Conservation (phyloP, 2,888 invertebrate species). For the Hypercompe scribonia region DNA sequence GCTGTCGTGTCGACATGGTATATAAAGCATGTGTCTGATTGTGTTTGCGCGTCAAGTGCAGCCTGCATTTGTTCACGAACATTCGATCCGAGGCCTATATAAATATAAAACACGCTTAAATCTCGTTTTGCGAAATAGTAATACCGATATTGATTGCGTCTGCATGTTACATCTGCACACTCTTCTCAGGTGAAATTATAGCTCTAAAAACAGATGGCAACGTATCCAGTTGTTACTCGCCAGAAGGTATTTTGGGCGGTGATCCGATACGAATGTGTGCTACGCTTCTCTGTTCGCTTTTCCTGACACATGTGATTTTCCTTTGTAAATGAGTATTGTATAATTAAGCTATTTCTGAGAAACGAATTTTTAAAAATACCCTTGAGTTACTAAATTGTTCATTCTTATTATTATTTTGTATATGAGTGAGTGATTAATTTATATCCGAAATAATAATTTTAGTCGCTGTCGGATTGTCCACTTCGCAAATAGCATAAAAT, state of each 20-base stretch:
- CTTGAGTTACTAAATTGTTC: conserved; percentile 68
- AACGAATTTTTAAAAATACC: conserved; percentile 65
- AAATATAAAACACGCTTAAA: conserved; percentile 27
- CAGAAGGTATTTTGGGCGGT: conserved; percentile 32
- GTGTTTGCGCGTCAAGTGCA: conserved; percentile 40
- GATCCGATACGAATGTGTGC: conserved; percentile 26
- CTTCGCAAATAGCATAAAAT: conserved; percentile 64
- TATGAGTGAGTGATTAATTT: conserved; percentile 47
- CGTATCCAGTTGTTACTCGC: conserved; percentile 25
- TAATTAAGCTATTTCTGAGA: conserved; percentile 61
- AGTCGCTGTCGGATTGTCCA: conserved; percentile 76
- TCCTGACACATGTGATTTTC: conserved; percentile 48
- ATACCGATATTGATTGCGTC: conserved; percentile 45
- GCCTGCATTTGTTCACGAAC: conserved; percentile 43
- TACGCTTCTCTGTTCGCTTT: conserved; percentile 41
- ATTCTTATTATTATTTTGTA: conserved; percentile 66
- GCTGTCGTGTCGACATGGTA: conserved; percentile 62
- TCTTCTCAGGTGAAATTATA: conserved; percentile 31
- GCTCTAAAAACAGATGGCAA: conserved; percentile 45
- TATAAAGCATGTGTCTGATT: conserved; percentile 44
- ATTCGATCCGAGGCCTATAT: conserved; percentile 27
- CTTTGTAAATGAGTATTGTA: conserved; percentile 60
- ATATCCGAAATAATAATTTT: conserved; percentile 52
- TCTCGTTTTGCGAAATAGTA: conserved; percentile 30
- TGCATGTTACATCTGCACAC: conserved; percentile 44